phyloP scores from a whole-genome alignment of 2,113 vertebrate species.

The Burhinus oedicnemus region DNA sequence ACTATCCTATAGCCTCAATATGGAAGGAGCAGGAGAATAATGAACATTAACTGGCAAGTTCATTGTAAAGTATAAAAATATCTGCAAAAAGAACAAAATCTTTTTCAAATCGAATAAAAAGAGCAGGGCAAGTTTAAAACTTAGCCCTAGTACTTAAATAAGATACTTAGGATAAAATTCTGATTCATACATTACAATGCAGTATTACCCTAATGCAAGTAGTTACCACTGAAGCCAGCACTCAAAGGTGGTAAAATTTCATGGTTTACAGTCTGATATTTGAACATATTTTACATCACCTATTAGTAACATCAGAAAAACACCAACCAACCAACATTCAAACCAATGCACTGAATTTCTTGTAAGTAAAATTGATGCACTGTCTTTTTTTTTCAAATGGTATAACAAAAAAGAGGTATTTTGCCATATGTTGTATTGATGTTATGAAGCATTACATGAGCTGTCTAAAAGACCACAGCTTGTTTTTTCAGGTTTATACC shows the following conservation, averaged over 20 bases:
- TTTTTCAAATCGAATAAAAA: not conserved
- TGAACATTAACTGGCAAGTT: slow-evolving; percentile 30
- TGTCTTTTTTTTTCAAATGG: not conserved
- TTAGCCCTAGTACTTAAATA: not conserved
- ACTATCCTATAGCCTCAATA: not conserved
- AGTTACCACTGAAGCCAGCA: not conserved
- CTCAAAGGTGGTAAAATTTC: not conserved
- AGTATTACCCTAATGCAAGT: not conserved
- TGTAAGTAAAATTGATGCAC: not conserved
- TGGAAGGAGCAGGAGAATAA: not conserved
- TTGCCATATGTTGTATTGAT: not conserved
- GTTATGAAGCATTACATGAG: not conserved
- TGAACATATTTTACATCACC: not conserved
- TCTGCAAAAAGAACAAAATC: not conserved
- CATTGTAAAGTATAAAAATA: slow-evolving; percentile 21
- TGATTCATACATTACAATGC: not conserved
- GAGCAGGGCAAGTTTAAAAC: not conserved
- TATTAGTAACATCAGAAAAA: not conserved
- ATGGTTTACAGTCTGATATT: not conserved
- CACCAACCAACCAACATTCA: not conserved
- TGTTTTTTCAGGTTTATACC: not conserved
- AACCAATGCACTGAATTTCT: not conserved
- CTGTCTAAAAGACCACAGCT: not conserved
- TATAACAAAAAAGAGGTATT: not conserved
- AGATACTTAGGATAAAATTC: not conserved